These are phyloP conservation scores for Taphrorychus bicolor DNA, from an alignment of 2,888 invertebrate genomes.

Conservation along the genomic window DNA sequence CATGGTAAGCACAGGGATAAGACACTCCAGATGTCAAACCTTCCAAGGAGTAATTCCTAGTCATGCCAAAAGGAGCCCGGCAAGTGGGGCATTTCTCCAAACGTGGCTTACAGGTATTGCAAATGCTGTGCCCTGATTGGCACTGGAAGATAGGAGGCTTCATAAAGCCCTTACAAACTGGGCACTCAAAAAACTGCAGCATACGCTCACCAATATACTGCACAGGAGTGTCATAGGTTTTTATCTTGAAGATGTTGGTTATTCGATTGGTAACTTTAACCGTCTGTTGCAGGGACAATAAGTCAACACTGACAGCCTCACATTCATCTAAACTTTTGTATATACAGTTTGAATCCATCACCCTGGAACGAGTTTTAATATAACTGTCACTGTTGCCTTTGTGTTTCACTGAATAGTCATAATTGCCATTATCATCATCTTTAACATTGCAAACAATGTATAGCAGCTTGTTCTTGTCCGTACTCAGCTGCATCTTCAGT, in stretches of 20 bases:
- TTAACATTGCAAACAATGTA: conserved; percentile 51
- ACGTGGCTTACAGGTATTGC: conserved; percentile 51
- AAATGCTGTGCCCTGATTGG: conserved; percentile 53
- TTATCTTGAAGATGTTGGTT: conserved; percentile 47
- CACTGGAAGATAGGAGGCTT: conserved; percentile 55
- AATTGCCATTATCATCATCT: conserved; percentile 45
- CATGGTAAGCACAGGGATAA: conserved; percentile 52
- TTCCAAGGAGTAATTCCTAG: conserved; percentile 54
- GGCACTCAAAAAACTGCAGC: conserved; percentile 53
- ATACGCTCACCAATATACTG: conserved; percentile 50
- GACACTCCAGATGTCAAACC: conserved; percentile 49
- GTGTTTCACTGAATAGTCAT: conserved; percentile 52
- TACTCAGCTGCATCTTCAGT: conserved; percentile 47
- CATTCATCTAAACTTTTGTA: conserved; percentile 45
- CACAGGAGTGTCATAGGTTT: conserved; percentile 38
- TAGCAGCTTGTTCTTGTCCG: conserved; percentile 45
- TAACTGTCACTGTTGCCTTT: conserved; percentile 49
- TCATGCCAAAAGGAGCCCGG: conserved; percentile 50
- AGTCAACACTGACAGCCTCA: conserved; percentile 47
- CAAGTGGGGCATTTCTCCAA: conserved; percentile 54
- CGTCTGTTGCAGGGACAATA: conserved; percentile 49
- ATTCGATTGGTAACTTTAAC: conserved; percentile 46
- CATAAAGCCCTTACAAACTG: conserved; percentile 54
- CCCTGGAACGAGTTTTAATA: conserved; percentile 50
- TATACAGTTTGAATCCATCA: conserved; percentile 44